Base-by-base conservation (phyloP, 2,113 vertebrate genomes). In the Bolborhynchus lineola region DNA sequence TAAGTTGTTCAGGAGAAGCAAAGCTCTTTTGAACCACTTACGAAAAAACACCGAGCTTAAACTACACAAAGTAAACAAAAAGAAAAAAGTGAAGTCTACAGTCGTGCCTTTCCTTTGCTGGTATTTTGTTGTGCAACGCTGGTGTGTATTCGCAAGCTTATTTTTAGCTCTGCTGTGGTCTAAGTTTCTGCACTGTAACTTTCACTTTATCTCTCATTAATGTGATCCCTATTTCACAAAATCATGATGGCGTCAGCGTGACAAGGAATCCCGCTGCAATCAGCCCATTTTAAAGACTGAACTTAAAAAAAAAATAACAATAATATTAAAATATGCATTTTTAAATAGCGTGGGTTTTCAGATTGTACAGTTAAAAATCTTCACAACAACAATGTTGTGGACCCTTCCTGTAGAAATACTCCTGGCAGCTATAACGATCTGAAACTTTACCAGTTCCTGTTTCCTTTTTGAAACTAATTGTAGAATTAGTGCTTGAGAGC, bases 131-230 rank as follows among this genome's bases (percentile, higher is more conserved):
- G 96, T 97, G 92, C 92, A 94, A 92, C 85, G 47, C 86, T 69
- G 76, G 82, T 95, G 75, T 87, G 57, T 80, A 64, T 94, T 93
- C 95, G 87, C 81, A 75, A 44, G 29, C 92, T 88, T 97, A 96
- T 93, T 97, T 98, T 98, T 98, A 86, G 62, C 94, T 94, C 92
- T 74, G 59, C 63, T 93, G 88, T 95, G 94, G 95, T 96, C 94
- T 96, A 94, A 97, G 95, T 97, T 97, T 97, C 85, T 93, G 91
- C 85, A 15, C 46, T 86, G 74, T 87, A 88, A 97, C 96, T 98
- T 97, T 98, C 96, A 97, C 94, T 97, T 97, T 92, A 97, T 96
- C 95, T 94, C 92, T 97, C 77, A 95, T 91, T 93, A 96, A 92
- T 37, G 50, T 29, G 80, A 82, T 92, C 81, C 50, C 69, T 85